Percentiles rank a stretch among this genome's conserved stretches.
These are phyloP conservation scores for Esox lucius DNA, from an alignment of 2,797 vertebrate genomes.

Conservation along the genomic window DNA sequence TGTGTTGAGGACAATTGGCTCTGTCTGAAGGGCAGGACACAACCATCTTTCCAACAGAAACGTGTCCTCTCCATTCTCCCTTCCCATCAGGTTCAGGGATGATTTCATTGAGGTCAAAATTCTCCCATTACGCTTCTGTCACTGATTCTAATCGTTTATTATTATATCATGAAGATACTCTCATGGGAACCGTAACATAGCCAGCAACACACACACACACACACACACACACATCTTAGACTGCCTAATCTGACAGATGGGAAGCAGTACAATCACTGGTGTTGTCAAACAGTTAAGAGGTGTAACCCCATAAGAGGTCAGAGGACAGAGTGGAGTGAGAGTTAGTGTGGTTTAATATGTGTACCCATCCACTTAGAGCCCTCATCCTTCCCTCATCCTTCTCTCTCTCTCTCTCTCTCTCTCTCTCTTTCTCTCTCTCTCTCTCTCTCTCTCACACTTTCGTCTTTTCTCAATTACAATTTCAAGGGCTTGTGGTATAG, in stretches of 20 bases:
- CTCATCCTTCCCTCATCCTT: not conserved
- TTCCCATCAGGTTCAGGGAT: not conserved
- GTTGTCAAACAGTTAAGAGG: constrained; percentile 36
- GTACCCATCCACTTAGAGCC: constrained; percentile 11
- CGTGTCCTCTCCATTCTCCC: constrained; percentile 77
- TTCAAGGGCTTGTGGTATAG: too few relatives aligned
- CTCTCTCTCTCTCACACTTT: not conserved
- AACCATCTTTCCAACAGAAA: constrained; percentile 79
- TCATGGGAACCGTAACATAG: not conserved
- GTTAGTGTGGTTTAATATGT: constrained; percentile 12
- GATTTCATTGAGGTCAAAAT: not conserved
- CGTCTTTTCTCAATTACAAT: not conserved
- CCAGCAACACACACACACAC: constrained; percentile 11
- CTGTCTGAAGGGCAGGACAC: constrained; percentile 74
- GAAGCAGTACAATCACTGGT: constrained; percentile 25
- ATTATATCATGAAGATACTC: not conserved
- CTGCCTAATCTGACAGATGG: constrained; percentile 42
- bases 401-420: not conserved
- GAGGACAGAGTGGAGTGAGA: constrained; percentile 29
- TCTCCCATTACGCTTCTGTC: not conserved
- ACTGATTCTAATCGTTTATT: not conserved
- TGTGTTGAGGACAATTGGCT: constrained; percentile 64
- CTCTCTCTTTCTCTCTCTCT: not conserved
- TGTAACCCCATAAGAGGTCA: constrained; percentile 25
- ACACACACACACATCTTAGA: not conserved